Evolutionary conservation across 2,888 invertebrate species (phyloP).

Genomic region (Zelleria hepariella): DNA sequence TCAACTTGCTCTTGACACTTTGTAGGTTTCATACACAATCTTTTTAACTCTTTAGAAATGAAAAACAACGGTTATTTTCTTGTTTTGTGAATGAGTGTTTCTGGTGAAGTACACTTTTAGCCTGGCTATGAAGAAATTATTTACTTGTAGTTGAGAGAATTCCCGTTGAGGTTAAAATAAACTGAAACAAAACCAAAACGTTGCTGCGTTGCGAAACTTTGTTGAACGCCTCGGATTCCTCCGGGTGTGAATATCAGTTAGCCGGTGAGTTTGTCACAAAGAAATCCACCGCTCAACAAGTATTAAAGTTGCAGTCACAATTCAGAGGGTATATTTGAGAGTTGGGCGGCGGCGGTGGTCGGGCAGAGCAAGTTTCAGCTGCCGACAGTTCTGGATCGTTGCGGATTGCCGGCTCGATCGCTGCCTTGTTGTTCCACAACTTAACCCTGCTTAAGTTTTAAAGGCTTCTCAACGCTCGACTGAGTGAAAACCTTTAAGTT

Average conservation of each 20-base stretch:
- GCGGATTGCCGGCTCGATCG: constrained; percentile 16
- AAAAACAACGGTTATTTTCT: no score
- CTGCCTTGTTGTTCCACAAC: constrained; percentile 18
- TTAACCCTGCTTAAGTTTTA: constrained; percentile 15
- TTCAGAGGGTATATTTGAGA: not conserved
- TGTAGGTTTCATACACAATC: no score
- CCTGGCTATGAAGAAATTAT: not conserved
- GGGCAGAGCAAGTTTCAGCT: not conserved
- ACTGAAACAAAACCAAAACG: not conserved
- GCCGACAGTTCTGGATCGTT: constrained; percentile 7
- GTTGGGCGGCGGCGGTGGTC: not conserved
- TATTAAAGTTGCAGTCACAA: not conserved
- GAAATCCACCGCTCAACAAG: not conserved
- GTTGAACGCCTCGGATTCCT: not conserved
- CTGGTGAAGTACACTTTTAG: not conserved
- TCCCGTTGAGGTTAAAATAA: not conserved
- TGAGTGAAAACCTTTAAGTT: constrained; percentile 9
- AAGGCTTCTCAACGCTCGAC: constrained; percentile 9
- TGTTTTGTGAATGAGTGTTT: no score
- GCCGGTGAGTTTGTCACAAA: not conserved
- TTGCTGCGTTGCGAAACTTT: not conserved
- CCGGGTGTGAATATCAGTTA: not conserved
- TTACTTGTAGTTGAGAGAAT: not conserved
- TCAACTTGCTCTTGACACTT: no score
- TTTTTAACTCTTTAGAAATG: no score